Percentiles rank a stretch among this genome's conserved stretches.
Evolutionary conservation across 30 jellyfish, hydroid and myxozoan species (phyloP).

Genomic region (Phacellophora camtschatica): DNA sequence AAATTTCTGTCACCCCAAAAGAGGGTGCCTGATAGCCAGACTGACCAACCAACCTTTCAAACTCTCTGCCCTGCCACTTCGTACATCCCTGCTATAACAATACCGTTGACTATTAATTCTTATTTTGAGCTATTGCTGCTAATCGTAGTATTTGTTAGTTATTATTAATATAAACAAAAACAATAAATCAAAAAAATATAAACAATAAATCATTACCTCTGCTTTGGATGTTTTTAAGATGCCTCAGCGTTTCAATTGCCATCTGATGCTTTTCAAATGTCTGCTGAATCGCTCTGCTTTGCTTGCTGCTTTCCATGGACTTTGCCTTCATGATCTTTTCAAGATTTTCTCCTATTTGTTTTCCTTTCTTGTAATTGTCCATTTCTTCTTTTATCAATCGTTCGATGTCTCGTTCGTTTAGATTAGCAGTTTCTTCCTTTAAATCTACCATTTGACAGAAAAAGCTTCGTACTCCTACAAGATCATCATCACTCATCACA

Average conservation of each 20-base stretch:
- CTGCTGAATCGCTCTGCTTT: neutral
- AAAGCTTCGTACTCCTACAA: constrained; percentile 16
- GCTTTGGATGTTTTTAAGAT: neutral
- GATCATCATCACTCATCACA: constrained; percentile 23
- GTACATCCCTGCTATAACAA: too few relatives aligned
- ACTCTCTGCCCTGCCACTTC: too few relatives aligned
- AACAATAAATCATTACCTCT: neutral
- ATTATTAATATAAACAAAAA: too few relatives aligned
- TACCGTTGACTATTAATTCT: too few relatives aligned
- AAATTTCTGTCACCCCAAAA: too few relatives aligned
- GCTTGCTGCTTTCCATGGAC: neutral
- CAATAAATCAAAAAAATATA: too few relatives aligned
- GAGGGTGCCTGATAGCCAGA: too few relatives aligned
- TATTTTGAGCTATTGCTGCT: too few relatives aligned
- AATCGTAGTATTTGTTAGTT: too few relatives aligned
- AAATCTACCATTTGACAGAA: neutral
- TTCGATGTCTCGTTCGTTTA: neutral
- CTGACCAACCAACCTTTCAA: too few relatives aligned
- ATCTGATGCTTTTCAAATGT: constrained; percentile 3
- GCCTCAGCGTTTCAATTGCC: constrained; percentile 1
- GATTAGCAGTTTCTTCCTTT: neutral
- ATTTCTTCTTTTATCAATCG: neutral
- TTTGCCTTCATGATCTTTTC: neutral
- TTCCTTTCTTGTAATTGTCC: neutral
- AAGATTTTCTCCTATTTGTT: constrained; percentile 7